These are phyloP conservation scores for Pseudobourletiella spinata DNA, from an alignment of 1,140 invertebrate genomes.

Conservation along the genomic window DNA sequence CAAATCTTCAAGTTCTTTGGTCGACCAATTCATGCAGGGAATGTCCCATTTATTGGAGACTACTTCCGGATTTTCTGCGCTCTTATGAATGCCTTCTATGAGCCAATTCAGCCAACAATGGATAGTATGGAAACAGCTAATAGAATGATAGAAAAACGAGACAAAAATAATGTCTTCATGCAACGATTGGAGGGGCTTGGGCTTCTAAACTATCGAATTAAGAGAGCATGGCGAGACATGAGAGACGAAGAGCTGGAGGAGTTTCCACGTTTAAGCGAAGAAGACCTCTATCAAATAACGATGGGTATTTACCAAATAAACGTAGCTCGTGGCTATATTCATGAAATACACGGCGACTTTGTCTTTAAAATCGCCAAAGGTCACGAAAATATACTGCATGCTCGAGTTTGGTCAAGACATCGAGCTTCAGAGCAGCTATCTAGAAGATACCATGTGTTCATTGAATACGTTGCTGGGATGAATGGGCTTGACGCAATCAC, in stretches of 20 bases:
- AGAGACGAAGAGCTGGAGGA: not conserved
- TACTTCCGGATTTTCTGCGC: slow-evolving; percentile 7
- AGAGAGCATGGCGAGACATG: not conserved
- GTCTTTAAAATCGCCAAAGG: not conserved
- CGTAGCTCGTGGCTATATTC: not conserved
- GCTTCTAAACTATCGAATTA: not conserved
- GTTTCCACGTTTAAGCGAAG: not conserved
- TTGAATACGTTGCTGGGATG: not conserved
- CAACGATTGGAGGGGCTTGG: not conserved
- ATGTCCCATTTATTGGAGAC: slow-evolving; percentile 9
- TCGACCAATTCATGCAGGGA: not conserved
- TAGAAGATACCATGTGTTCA: slow-evolving; percentile 7
- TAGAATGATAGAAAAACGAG: not conserved
- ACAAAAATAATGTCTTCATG: not conserved
- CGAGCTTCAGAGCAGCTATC: not conserved
- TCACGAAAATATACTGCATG: not conserved
- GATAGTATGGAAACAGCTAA: not conserved
- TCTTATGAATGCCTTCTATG: slow-evolving; percentile 1
- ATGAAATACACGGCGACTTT: not conserved
- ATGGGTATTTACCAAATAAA: slow-evolving; percentile 4
- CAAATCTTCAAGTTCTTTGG: slow-evolving; percentile 27
- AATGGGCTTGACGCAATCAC: not conserved
- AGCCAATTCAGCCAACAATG: not conserved
- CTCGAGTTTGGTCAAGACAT: slow-evolving; percentile 5
- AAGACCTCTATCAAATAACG: not conserved